Evolutionary conservation across 2,888 invertebrate species (phyloP).

Genomic region (Metalampra italica): DNA sequence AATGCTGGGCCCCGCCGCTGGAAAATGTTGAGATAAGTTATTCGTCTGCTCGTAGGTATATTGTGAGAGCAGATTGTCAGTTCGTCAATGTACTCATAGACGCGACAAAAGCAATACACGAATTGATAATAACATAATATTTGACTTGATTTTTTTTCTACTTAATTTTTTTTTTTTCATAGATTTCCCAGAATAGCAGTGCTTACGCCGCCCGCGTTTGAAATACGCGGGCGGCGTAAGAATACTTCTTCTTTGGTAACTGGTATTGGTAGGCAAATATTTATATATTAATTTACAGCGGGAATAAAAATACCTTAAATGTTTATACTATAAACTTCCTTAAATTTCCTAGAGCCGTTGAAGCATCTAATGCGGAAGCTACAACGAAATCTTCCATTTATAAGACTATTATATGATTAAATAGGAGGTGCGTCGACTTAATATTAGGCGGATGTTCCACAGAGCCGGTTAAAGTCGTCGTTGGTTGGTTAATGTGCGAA

Average conservation of each 20-base stretch:
- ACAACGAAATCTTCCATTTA: not conserved
- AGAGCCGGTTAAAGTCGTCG: constrained; percentile 45
- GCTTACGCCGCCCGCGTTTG: too few species aligned
- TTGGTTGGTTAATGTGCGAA: constrained; percentile 71
- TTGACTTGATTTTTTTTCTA: too few species aligned
- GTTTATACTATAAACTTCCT: too few species aligned
- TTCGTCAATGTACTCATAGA: constrained; percentile 22
- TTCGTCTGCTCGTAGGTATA: constrained; percentile 41
- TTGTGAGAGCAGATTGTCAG: constrained; percentile 40
- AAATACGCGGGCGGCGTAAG: too few species aligned
- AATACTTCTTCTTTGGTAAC: too few species aligned
- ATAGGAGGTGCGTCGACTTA: constrained; percentile 23
- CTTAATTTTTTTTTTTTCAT: too few species aligned
- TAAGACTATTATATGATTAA: constrained; percentile 4
- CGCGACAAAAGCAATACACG: not conserved
- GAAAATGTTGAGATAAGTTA: constrained; percentile 66
- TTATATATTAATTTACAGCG: not conserved
- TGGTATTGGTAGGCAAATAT: too few species aligned
- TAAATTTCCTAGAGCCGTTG: too few species aligned
- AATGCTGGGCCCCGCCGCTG: constrained; percentile 56
- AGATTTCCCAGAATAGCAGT: too few species aligned
- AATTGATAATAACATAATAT: not conserved
- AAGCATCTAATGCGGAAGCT: not conserved
- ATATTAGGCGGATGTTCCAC: constrained; percentile 35
- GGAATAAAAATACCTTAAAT: too few species aligned